phyloP scores from a whole-genome alignment of 1,140 invertebrate species.

The Drosophila hydei region DNA sequence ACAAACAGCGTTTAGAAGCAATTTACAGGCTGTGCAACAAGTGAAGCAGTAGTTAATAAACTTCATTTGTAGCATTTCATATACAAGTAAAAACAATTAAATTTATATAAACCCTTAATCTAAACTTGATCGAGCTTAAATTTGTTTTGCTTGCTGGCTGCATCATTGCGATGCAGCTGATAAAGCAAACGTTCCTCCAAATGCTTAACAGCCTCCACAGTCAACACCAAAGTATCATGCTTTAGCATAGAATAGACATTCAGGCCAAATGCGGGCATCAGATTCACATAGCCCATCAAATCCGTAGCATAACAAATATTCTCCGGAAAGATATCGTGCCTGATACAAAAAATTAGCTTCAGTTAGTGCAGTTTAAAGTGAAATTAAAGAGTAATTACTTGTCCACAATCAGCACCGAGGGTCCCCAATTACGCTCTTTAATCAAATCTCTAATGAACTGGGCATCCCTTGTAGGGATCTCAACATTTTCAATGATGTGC shows the following conservation, averaged over 20 bases:
- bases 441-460: slow-evolving; percentile 92
- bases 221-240: slow-evolving; percentile 96
- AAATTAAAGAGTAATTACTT: slow-evolving; percentile 86
- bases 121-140: slow-evolving; percentile 86
- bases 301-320: slow-evolving; percentile 94
- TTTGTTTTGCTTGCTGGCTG: slow-evolving; percentile 78
- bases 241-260: slow-evolving; percentile 97
- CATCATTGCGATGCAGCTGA: slow-evolving; percentile 89
- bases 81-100: slow-evolving; percentile 20
- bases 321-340: slow-evolving; percentile 92
- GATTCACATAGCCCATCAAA: slow-evolving; percentile 91
- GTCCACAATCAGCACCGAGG: slow-evolving; percentile 97
- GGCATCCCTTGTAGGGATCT: slow-evolving; percentile 93
- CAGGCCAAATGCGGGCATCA: slow-evolving; percentile 97
- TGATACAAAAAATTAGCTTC: slow-evolving; percentile 78
- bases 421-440: slow-evolving; percentile 95
- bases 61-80: slow-evolving; percentile 43
- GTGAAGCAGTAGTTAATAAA: slow-evolving; percentile 13
- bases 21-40: slow-evolving; percentile 1
- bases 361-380: slow-evolving; percentile 24
- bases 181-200: slow-evolving; percentile 95
- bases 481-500: slow-evolving; percentile 94
- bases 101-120: slow-evolving; percentile 34
- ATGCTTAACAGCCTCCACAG: slow-evolving; percentile 91
- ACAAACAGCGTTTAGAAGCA: slow-evolving; percentile 22